Conservation (phyloP, 1,140 invertebrate species). For the Bombus picipes region DNA sequence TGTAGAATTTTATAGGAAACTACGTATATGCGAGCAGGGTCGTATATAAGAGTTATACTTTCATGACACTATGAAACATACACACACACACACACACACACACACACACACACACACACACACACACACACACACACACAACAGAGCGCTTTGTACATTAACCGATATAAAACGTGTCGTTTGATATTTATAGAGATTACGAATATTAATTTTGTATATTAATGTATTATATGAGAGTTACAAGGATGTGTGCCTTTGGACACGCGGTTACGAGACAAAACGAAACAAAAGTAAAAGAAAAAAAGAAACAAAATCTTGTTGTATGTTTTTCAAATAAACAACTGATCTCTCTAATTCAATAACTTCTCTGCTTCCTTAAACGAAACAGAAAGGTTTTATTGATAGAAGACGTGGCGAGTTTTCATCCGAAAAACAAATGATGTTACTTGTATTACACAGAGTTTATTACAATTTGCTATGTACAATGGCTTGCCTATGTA, state of each 20-base stretch:
- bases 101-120: slow-evolving; percentile 27
- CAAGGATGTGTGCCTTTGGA: slow-evolving; percentile 79
- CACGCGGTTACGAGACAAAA: slow-evolving; percentile 72
- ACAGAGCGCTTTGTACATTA: slow-evolving; percentile 74
- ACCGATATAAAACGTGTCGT: slow-evolving; percentile 66
- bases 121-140: no score
- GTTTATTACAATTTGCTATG: slow-evolving; percentile 69
- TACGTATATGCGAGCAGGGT: slow-evolving; percentile 45
- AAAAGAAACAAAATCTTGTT: slow-evolving; percentile 73
- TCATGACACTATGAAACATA: slow-evolving; percentile 50
- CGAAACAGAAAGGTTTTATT: slow-evolving; percentile 13
- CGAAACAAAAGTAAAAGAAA: slow-evolving; percentile 16
- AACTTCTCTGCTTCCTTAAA: slow-evolving; percentile 34
- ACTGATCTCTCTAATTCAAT: slow-evolving; percentile 56
- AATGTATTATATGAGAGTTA: slow-evolving; percentile 75
- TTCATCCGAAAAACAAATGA: slow-evolving; percentile 16
- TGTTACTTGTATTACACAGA: slow-evolving; percentile 68
- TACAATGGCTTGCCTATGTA: slow-evolving; percentile 67
- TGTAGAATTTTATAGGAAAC: slow-evolving; percentile 29
- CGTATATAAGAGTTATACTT: slow-evolving; percentile 39
- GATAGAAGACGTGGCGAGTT: slow-evolving; percentile 11
- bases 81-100: slow-evolving; percentile 33
- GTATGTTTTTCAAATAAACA: slow-evolving; percentile 81
- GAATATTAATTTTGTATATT: slow-evolving; percentile 79
- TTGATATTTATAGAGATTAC: slow-evolving; percentile 75